Conservation (phyloP, 2,113 vertebrate species). For the Corythornis cristatus region DNA sequence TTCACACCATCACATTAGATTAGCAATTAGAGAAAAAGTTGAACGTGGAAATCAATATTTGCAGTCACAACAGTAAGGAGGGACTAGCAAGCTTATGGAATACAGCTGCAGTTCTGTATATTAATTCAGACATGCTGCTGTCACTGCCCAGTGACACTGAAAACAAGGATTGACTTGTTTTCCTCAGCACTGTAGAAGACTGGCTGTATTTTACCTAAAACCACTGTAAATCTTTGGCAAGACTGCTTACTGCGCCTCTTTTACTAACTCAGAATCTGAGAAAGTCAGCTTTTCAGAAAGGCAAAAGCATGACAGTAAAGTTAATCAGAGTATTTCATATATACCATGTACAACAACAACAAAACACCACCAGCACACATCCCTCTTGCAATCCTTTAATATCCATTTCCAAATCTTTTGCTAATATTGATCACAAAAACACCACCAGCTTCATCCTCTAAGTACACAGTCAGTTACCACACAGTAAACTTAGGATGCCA, state of each 20-base stretch:
- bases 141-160: not conserved
- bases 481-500: not conserved
- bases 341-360: not conserved
- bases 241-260: not conserved
- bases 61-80: not conserved
- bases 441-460: not conserved
- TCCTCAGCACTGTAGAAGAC: not conserved
- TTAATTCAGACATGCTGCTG: not conserved
- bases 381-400: not conserved
- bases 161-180: conserved; percentile 27
- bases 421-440: not conserved
- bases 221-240: not conserved
- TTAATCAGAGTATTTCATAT: not conserved
- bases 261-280: not conserved
- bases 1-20: conserved; percentile 13
- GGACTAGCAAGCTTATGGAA: not conserved
- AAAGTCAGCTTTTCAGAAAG: not conserved
- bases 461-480: not conserved
- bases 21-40: not conserved
- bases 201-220: not conserved
- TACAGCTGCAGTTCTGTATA: not conserved
- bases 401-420: not conserved
- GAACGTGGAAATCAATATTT: conserved; percentile 17
- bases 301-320: not conserved
- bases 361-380: not conserved